Conservation (phyloP, 2,113 vertebrate species). For the Numenius arquata region DNA sequence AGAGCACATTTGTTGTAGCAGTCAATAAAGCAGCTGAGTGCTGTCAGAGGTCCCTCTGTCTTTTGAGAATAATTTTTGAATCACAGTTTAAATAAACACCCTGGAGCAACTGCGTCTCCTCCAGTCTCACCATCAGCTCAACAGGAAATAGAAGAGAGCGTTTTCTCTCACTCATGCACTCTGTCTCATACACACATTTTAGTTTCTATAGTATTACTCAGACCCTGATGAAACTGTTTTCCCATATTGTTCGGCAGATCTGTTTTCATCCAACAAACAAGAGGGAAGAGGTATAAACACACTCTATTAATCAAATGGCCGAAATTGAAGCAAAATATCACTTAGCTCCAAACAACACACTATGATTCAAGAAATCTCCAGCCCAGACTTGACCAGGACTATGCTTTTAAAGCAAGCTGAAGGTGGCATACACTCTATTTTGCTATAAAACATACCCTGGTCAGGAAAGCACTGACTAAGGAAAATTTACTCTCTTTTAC, state of each 20-base stretch:
- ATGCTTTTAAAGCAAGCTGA: neutral
- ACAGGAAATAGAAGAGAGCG: neutral
- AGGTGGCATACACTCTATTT: neutral
- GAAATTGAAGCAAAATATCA: neutral
- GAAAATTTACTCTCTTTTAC: neutral
- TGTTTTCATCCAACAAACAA: neutral
- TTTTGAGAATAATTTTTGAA: neutral
- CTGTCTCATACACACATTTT: neutral
- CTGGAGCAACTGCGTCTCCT: neutral
- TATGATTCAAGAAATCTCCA: neutral
- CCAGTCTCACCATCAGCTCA: neutral
- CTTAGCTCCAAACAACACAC: neutral
- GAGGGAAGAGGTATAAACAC: neutral
- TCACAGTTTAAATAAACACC: neutral
- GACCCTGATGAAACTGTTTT: neutral
- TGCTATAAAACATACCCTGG: neutral
- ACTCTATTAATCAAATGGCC: neutral
- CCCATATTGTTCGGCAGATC: neutral
- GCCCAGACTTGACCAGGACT: neutral
- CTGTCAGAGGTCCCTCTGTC: neutral
- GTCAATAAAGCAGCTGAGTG: constrained; percentile 10
- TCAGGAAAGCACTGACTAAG: neutral
- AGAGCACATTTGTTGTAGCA: neutral
- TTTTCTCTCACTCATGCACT: neutral
- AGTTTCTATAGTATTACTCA: neutral